A percentile compares a stretch with the other conserved stretches of the same genome.
Evolutionary conservation across 2,797 vertebrate genomes (phyloP).

Genomic region (Darevskia nairensis): DNA sequence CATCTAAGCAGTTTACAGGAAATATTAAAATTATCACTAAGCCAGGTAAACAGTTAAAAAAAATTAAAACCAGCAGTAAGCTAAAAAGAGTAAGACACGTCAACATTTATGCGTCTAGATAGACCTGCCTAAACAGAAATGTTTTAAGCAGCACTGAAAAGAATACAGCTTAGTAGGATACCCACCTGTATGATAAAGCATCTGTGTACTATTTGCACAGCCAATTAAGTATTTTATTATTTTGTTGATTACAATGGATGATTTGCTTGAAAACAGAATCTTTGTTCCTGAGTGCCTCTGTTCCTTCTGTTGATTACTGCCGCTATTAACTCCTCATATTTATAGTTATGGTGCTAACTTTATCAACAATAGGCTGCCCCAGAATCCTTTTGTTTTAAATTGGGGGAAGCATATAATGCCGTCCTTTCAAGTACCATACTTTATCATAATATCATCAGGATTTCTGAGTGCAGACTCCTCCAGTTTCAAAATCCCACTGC

Average conservation of each 20-base stretch:
- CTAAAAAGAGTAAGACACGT: no score
- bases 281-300: background rate
- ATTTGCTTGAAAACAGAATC: background rate
- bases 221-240: background rate
- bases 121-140: no score
- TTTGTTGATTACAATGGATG: background rate
- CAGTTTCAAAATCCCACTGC: background rate
- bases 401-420: background rate
- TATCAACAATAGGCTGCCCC: background rate
- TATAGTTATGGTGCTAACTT: background rate
- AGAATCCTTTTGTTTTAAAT: background rate
- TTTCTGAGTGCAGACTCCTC: background rate
- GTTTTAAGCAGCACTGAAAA: no score
- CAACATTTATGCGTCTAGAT: no score
- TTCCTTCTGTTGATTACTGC: background rate
- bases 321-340: background rate
- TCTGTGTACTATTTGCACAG: background rate
- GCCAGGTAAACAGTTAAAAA: no score
- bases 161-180: no score
- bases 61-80: no score
- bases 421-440: background rate
- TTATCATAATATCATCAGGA: background rate
- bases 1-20: no score
- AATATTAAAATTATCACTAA: no score
- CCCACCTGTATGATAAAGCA: background rate